Evolutionary conservation across 1,140 invertebrate genomes (phyloP), one percentile per base, ranked within the genome.

Genomic region (Drosophila navojoa): DNA sequence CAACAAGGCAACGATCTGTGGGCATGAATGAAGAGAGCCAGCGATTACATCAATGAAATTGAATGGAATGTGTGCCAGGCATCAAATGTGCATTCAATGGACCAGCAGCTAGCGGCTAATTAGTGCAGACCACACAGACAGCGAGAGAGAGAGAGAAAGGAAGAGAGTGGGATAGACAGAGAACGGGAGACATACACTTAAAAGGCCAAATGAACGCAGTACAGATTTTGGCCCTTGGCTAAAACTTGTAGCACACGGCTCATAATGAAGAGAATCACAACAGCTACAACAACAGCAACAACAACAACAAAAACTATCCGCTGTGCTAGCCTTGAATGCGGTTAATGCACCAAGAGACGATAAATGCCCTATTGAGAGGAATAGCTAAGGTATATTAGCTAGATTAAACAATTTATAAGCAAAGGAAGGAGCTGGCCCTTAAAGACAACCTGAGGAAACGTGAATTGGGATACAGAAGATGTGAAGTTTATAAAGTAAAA

Each of bases 1-100:
- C 27, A 53, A 11, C 44, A 15, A 45, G 13, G 42, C 11, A 15
- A 5, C 13, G 35, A 50, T 15, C 61, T 49, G 35, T 38, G 42
- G 71, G 60, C 70, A 79, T 89, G 77, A 89, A 89, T 89, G 84
- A 77, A 77, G 57, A 54, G 32, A 59, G 38, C 40, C 45, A 54
- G 52, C 70, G 84, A 90, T 89, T 64, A 47, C 67, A 89, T 89
- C 79, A 89, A 89, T 89, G 79, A 89, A 80, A 84, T 75, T 76
- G 64, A 79, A 77, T 79, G 77, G 73, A 75, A 77, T 79, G 76
- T 84, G 80, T 76, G 81, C 75, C 81, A 87, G 11, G 57, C 67
- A 63, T 78, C 69, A 69, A 77, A 85, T 68, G 67, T 67, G 61
- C 81, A 86, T 81, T 85, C 77, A 70, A 81, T 87, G 82, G 67